Evolutionary conservation across 2,888 invertebrate genomes (phyloP), one percentile per base, ranked within the genome.

Genomic region (Morpho deidamia): DNA sequence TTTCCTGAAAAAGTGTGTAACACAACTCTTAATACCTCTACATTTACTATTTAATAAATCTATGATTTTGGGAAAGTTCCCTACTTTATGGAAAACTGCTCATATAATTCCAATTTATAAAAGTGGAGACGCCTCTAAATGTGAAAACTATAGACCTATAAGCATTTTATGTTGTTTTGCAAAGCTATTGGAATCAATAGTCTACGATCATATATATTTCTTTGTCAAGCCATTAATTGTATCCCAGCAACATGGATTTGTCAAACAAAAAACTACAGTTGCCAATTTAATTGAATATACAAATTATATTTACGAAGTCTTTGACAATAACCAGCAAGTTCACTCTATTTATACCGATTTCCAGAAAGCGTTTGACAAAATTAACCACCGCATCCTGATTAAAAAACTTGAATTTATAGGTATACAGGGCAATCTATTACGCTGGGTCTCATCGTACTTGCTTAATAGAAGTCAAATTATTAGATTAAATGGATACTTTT

Each of bases 331-430:
- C 5, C 12, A 10, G 3, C 37, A 49, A 40, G 49, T 49, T 10
- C 42, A 49, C 42, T 8, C 46, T 14, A 42, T 49, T 42, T 49
- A 42, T 42, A 35, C 41, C 7, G 44, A 51, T 11, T 51, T 51
- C 7, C 44, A 40, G 34, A 44, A 48, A 23, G 48, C 44, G 4
- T 48, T 55, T 3, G 35, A 46, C 14, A 44, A 43, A 47, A 23
- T 52, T 49, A 10, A 51, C 32, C 51, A 51, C 12, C 42, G 44
- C 7, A n/a, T 43, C 1, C 38, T 44, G 7, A 23, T 44, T 11
- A 8, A 9, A 8, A 41, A 41, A 8, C 41, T 41, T 1, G 7
- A 34, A 14, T 9, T 1, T 2, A 7, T 45, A 32, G 44, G 40
- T 12, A 44, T 43, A 9, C 43, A 38, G 7, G 50, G 50, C 8